Evolutionary conservation across 2,888 invertebrate genomes (phyloP).

Genomic region (Tryphoninae sp.): DNA sequence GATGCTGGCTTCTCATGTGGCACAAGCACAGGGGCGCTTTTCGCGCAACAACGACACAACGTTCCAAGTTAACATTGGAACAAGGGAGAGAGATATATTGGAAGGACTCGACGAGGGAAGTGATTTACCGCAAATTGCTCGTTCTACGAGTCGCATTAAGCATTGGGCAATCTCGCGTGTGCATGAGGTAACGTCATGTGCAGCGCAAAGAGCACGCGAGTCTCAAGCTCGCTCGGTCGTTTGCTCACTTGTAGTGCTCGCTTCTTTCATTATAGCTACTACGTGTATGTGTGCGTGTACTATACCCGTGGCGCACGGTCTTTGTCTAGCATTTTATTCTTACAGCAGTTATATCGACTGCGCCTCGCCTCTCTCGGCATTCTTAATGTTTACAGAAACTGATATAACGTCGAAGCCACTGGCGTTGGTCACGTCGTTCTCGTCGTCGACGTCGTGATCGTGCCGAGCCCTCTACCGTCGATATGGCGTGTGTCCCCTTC

Average conservation of each 20-base stretch:
- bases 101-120: slow-evolving; percentile 64
- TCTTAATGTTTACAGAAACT: slow-evolving; percentile 55
- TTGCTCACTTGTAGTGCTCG: slow-evolving; percentile 33
- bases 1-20: slow-evolving; percentile 24
- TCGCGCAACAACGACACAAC: slow-evolving; percentile 5
- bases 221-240: slow-evolving; percentile 67
- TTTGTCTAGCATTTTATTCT: slow-evolving; percentile 42
- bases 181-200: slow-evolving; percentile 73
- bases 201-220: slow-evolving; percentile 73
- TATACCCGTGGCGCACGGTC: neutral
- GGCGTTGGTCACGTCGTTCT: slow-evolving; percentile 46
- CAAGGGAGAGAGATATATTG: slow-evolving; percentile 32
- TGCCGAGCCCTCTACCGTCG: slow-evolving; percentile 46
- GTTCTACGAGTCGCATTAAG: slow-evolving; percentile 73
- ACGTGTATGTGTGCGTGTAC: slow-evolving; percentile 8
- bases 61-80: slow-evolving; percentile 18
- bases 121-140: slow-evolving; percentile 77
- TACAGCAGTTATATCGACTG: slow-evolving; percentile 28
- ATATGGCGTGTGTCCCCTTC: neutral
- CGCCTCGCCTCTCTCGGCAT: slow-evolving; percentile 50
- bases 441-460: slow-evolving; percentile 43
- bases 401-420: slow-evolving; percentile 46
- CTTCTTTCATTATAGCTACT: slow-evolving; percentile 36
- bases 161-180: slow-evolving; percentile 75
- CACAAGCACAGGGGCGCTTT: slow-evolving; percentile 1